These are phyloP conservation scores for Lordiphosa andalusiaca DNA, from an alignment of 2,888 invertebrate species.

Conservation along the genomic window DNA sequence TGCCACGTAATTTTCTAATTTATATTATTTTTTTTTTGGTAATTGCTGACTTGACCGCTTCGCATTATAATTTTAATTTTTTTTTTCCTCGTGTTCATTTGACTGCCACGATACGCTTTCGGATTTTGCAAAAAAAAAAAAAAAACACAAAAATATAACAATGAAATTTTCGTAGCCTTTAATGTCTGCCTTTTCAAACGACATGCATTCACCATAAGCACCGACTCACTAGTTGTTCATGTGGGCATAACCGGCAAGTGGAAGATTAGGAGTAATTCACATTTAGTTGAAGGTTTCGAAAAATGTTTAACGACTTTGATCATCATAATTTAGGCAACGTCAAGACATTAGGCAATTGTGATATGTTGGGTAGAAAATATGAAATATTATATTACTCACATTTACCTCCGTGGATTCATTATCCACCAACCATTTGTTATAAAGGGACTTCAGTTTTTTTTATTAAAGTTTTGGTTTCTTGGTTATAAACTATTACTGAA, in stretches of 20 bases:
- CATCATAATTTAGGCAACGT: neutral
- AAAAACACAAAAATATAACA: slow-evolving; percentile 8
- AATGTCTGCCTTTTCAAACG: slow-evolving; percentile 15
- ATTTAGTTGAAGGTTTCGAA: slow-evolving; percentile 10
- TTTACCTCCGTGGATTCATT: no score
- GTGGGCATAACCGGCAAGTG: neutral
- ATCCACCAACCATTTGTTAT: no score
- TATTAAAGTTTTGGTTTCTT: no score
- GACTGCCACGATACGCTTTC: slow-evolving; percentile 22
- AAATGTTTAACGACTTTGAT: slow-evolving; percentile 2
- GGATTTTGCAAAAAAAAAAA: slow-evolving; percentile 22
- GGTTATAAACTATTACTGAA: no score
- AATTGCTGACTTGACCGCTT: slow-evolving; percentile 14
- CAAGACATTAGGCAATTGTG: neutral
- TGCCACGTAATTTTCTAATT: slow-evolving; percentile 5
- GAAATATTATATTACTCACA: no score
- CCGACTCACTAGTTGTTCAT: neutral
- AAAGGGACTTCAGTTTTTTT: no score
- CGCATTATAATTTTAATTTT: slow-evolving; percentile 2
- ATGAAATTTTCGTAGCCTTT: slow-evolving; percentile 24
- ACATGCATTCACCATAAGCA: slow-evolving; percentile 8
- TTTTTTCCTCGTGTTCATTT: neutral
- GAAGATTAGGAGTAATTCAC: slow-evolving; percentile 3
- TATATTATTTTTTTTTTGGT: slow-evolving; percentile 11
- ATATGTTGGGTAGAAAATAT: no score